Evolutionary conservation across 1,140 invertebrate genomes (phyloP).

Genomic region (Wasmannia auropunctata): DNA sequence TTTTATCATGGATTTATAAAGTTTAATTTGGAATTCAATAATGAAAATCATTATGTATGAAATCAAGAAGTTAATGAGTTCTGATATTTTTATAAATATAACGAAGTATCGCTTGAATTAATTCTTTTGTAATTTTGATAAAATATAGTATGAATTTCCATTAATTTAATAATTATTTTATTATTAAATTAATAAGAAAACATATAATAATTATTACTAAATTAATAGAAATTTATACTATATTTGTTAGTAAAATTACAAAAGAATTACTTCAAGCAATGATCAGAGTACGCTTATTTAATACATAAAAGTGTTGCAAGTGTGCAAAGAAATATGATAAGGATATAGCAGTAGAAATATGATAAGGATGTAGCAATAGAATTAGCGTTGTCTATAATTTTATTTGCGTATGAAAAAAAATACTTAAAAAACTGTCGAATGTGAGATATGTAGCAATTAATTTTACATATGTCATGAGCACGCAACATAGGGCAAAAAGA

Average conservation of each 20-base stretch:
- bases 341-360: background rate
- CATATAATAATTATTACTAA: no score
- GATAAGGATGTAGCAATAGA: no score
- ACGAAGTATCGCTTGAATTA: background rate
- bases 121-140: background rate
- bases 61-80: no score
- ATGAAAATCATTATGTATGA: background rate
- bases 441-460: background rate
- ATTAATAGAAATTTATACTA: no score
- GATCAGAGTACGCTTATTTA: background rate
- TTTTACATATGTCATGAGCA: constrained; percentile 11
- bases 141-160: background rate
- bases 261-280: no score
- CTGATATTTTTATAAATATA: background rate
- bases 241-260: no score
- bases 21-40: background rate
- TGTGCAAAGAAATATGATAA: background rate
- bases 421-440: background rate
- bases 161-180: background rate
- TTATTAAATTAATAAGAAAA: no score
- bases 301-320: constrained; percentile 5
- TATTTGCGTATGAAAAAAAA: background rate
- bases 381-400: background rate
- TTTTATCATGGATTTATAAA: background rate
- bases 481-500: background rate